Base-by-base conservation (phyloP, 2,113 vertebrate species). In the Atrichornis clamosus region DNA sequence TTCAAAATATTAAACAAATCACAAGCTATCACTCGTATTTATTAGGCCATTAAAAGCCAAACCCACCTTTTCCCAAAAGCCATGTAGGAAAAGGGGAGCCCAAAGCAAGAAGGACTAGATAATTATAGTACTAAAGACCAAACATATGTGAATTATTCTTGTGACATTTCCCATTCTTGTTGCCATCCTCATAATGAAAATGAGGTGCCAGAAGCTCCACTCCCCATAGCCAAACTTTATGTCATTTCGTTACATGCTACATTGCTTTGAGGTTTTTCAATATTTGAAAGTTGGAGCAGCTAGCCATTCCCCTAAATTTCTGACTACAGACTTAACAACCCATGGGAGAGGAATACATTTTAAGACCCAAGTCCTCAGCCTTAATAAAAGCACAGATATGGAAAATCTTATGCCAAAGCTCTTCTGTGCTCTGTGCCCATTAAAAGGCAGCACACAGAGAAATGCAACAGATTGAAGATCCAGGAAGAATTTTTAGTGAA, bases 1-100 rank as follows among this genome's bases (percentile, higher is more conserved):
- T 94, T 87, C 93, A 92, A 96, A 95, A 96, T 96, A 97, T 97
- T 96, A 97, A 97, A 95, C 85, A 96, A 94, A 92, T 96, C 93
- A 91, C 87, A 96, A 95, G 93, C 74, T 92, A 95, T 96, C 89
- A 92, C 92, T 84, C 76, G 67, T 86, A 92, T 92, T 97, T 96
- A 95, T 97, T 95, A 96, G 70, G 77, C 56, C 60, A 84, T 77
- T 95, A 93, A 93, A 96, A 97, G 74, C 53, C 74, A 79, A 94
- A 89, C 33, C 63, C 65, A 73, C 84, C 35, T 85, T 47, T 68
- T 87, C 39, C 46, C 60, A 93, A 82, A 93, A 86, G 84, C 80
- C 77, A 52, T n/a, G 26, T 15, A 84, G 75, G 46, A 92, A 92
- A 95, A 83, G 15, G 23, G 24, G 32, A 87, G 72, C 81, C 89